Evolutionary conservation across 2,797 vertebrate genomes (phyloP).

Genomic region (Limosa lapponica): DNA sequence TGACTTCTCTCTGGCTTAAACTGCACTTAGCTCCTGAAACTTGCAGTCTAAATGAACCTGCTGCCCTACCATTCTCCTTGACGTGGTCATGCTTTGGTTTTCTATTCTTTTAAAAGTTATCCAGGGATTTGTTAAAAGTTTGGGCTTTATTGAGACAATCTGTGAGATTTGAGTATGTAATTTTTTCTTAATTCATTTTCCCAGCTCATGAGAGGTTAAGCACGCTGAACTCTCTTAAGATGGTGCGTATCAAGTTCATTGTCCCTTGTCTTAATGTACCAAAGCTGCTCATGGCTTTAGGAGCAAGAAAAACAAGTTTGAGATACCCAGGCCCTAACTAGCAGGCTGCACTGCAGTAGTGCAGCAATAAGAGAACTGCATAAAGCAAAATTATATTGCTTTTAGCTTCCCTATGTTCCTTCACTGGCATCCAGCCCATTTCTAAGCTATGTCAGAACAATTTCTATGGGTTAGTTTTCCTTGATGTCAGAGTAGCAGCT

Average conservation of each 20-base stretch:
- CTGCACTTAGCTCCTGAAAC: background rate
- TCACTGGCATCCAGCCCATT: background rate
- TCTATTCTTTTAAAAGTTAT: background rate
- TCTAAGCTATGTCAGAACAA: background rate
- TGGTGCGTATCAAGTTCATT: background rate
- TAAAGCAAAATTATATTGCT: constrained; percentile 14
- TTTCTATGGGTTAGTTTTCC: constrained; percentile 18
- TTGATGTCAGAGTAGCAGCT: background rate
- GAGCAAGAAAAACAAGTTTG: background rate
- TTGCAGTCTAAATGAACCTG: background rate
- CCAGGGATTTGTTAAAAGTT: background rate
- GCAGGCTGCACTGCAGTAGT: background rate
- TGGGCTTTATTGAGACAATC: background rate
- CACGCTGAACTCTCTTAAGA: background rate
- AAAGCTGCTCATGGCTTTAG: background rate
- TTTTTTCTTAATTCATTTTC: background rate
- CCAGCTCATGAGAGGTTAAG: background rate
- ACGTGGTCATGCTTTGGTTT: background rate
- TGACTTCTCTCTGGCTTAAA: background rate
- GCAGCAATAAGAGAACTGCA: background rate
- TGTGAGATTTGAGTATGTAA: background rate
- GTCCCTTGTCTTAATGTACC: background rate
- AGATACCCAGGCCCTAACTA: background rate
- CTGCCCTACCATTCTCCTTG: background rate
- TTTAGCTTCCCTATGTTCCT: background rate